Evolutionary conservation across 92 coral and sea anemone species (phyloP), one percentile per base, ranked within the genome.

Genomic region (Phenganax stokvisi): DNA sequence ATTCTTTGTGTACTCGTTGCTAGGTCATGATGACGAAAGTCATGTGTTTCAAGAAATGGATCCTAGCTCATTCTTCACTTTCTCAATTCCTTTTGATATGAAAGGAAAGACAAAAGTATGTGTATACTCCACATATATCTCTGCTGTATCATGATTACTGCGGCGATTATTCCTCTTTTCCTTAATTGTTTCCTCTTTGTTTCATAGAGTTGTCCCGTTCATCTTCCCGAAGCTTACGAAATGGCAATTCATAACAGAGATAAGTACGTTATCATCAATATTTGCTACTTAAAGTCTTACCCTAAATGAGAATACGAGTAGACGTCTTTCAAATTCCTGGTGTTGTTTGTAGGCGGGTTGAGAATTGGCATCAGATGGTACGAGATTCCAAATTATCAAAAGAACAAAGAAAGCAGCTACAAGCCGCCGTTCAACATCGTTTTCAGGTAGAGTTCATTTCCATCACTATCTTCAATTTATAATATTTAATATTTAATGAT

Each of bases 31-130:
- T 77, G 81, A 77, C 62, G 81, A 77, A 44, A 77, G 81, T 54
- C 70, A 77, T 37, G 81, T 77, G 1, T 77, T 77, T 61, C 12
- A 77, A 77, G 98, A 94, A 81, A 66, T 94, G 75, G 90, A 90
- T 29, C 89, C 96, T 9, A 67, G 84, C 29, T 89, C 88, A 6
- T 94, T 94, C 88, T 94, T 89, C 77, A 92, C 98, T 12, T 94
- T 94, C 74, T 89, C 91, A 27, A 90, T 94, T 72, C 98, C 98
- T 47, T 94, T 94, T 80, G 84, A 83, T 63, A 88, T 94, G 98
- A 94, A 91, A 69, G 98, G 98, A 16, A 87, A 94, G 7, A 94
- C 98, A 66, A 96, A 94, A 61, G 98, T 94, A 80, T 84, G 97
- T 87, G 61, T 7, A 0, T 6, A 12, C 0, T 15, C 20, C 80